Percentiles rank a stretch among this genome's conserved stretches.
These are phyloP conservation scores for Melangyna quadrimaculata DNA, from an alignment of 2,888 invertebrate species.

Conservation along the genomic window DNA sequence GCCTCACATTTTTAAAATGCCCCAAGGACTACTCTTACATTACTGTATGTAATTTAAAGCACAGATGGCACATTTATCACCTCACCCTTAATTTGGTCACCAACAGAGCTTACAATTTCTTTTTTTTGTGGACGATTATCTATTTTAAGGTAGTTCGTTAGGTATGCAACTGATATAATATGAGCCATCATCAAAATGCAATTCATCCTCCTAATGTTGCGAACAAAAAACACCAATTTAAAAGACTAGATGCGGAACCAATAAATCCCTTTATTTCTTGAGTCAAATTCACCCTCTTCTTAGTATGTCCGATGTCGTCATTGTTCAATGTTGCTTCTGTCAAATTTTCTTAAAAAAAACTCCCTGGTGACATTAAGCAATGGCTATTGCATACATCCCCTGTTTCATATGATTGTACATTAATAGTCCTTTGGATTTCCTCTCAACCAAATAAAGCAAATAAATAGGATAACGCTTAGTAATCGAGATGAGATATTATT, in stretches of 20 bases:
- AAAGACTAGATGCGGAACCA: conserved; percentile 43
- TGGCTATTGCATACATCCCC: background rate
- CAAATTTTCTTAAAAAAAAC: conserved; percentile 43
- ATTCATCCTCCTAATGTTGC: conserved; percentile 74
- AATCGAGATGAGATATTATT: conserved; percentile 80
- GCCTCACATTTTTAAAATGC: conserved; percentile 59
- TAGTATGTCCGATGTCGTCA: background rate
- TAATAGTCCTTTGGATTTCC: conserved; percentile 66
- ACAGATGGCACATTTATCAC: conserved; percentile 81
- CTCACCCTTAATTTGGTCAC: conserved; percentile 56
- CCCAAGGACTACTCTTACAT: conserved; percentile 70
- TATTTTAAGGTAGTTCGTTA: conserved; percentile 5
- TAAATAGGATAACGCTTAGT: conserved; percentile 72
- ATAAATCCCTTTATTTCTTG: conserved; percentile 26
- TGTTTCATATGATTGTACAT: conserved; percentile 52
- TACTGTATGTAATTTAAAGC: conserved; percentile 82
- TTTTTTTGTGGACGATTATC: background rate
- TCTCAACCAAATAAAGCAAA: conserved; percentile 34
- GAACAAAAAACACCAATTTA: conserved; percentile 33
- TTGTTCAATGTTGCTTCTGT: conserved; percentile 50
- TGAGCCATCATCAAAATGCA: conserved; percentile 80
- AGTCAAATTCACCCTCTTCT: conserved; percentile 20
- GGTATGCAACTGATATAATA: conserved; percentile 62
- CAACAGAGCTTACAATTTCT: background rate
- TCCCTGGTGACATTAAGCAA: conserved; percentile 38